A percentile compares a stretch with the other conserved stretches of the same genome.
Conservation (phyloP, 2,797 vertebrate species). For the Acrossocheilus wenchowensis region DNA sequence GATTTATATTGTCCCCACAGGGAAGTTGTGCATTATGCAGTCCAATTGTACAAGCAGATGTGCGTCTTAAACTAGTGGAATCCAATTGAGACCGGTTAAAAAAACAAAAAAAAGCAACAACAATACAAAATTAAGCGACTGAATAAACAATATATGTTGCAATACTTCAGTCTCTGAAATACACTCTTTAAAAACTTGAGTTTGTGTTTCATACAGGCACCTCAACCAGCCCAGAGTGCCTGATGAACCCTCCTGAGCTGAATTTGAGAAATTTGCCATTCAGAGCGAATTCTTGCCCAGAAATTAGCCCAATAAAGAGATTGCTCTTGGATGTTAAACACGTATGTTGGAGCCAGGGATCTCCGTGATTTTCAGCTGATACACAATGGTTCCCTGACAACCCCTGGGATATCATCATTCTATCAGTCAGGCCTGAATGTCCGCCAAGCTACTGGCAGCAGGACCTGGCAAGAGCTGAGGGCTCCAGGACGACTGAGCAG, state of each 20-base stretch:
- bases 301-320: constrained; percentile 43
- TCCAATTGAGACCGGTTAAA: background rate
- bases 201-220: background rate
- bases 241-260: background rate
- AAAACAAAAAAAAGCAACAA: background rate
- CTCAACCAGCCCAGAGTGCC: background rate
- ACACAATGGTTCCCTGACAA: constrained; percentile 45
- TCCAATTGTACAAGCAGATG: background rate
- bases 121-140: background rate
- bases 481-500: constrained; percentile 41
- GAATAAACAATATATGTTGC: background rate
- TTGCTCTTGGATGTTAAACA: constrained; percentile 18
- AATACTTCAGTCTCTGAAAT: background rate
- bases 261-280: constrained; percentile 3
- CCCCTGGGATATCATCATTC: constrained; percentile 54
- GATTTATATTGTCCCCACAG: background rate
- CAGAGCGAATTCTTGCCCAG: background rate
- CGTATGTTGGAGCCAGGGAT: constrained; percentile 24
- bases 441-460: constrained; percentile 16
- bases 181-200: background rate
- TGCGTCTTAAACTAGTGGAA: background rate
- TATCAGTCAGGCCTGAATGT: constrained; percentile 49
- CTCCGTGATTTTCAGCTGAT: constrained; percentile 37
- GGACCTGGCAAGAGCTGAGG: constrained; percentile 31
- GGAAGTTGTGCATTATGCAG: constrained; percentile 18